Conservation (phyloP, 2,888 invertebrate species). For the Melinopterus prodromus region DNA sequence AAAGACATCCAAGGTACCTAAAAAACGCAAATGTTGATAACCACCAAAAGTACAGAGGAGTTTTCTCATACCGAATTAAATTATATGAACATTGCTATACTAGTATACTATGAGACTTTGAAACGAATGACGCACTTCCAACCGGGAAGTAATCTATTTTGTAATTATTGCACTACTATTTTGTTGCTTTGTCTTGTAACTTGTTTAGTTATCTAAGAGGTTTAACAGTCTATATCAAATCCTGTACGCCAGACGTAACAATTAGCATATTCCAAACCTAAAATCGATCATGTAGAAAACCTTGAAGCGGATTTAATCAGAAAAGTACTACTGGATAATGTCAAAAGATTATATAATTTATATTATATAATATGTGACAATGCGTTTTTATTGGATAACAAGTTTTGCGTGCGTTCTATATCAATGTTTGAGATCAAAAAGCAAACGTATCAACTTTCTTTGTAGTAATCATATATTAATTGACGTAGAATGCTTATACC, state of each 20-base stretch:
- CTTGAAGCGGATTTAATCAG: neutral
- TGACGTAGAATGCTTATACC: too few relatives aligned
- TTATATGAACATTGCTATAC: too few relatives aligned
- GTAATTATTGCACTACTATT: neutral
- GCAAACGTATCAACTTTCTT: neutral
- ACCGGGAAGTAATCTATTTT: neutral
- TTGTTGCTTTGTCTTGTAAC: neutral
- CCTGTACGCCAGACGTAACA: neutral
- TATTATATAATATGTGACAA: neutral
- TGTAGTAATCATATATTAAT: too few relatives aligned
- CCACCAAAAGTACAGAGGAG: too few relatives aligned
- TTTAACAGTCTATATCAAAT: neutral
- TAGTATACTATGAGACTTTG: too few relatives aligned
- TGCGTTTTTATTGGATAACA: neutral
- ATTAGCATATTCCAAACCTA: neutral
- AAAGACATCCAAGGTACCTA: too few relatives aligned
- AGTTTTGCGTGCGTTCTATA: neutral
- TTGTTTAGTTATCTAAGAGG: neutral
- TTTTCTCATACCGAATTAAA: too few relatives aligned
- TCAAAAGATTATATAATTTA: neutral
- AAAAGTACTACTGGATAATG: neutral
- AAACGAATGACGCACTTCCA: neutral
- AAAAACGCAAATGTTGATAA: too few relatives aligned
- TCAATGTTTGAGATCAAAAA: neutral
- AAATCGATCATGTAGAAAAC: neutral